Percentiles rank a stretch among this genome's conserved stretches.
Evolutionary conservation across 2,888 invertebrate genomes (phyloP).

Genomic region (Auanema freiburgensis): DNA sequence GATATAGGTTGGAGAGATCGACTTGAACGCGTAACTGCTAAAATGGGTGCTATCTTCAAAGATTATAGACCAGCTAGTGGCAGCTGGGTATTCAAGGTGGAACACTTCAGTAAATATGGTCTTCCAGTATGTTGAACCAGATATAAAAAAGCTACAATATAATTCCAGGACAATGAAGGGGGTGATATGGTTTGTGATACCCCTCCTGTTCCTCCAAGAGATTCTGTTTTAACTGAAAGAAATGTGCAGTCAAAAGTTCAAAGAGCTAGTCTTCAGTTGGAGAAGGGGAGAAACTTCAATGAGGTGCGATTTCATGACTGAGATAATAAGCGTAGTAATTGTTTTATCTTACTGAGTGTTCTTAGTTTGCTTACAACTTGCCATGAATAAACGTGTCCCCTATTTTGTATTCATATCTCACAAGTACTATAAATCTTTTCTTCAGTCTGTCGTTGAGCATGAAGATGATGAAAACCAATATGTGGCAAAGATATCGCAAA

Average conservation of each 20-base stretch:
- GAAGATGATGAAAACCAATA: too few species aligned
- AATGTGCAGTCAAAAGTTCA: constrained; percentile 30
- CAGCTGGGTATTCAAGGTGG: constrained; percentile 84
- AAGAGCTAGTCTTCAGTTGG: constrained; percentile 10
- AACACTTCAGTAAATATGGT: constrained; percentile 69
- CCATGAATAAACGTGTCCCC: too few species aligned
- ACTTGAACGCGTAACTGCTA: constrained; percentile 80
- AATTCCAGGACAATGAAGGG: background rate
- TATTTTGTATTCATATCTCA: too few species aligned
- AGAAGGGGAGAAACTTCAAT: constrained; percentile 1
- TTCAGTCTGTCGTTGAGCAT: too few species aligned
- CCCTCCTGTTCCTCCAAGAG: constrained; percentile 7
- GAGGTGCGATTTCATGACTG: constrained; percentile 17
- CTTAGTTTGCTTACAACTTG: too few species aligned
- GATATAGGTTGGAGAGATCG: constrained; percentile 84
- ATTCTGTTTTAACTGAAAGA: constrained; percentile 25
- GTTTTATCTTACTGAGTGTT: too few species aligned
- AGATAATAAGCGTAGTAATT: too few species aligned
- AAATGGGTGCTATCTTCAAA: constrained; percentile 83
- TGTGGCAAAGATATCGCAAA: too few species aligned
- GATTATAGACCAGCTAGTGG: constrained; percentile 94
- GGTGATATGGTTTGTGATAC: constrained; percentile 21
- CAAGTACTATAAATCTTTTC: too few species aligned
- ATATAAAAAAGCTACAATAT: background rate
- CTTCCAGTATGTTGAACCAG: constrained; percentile 50